Base-by-base conservation (phyloP, 1,140 invertebrate species). In the Microplitis demolitor region DNA sequence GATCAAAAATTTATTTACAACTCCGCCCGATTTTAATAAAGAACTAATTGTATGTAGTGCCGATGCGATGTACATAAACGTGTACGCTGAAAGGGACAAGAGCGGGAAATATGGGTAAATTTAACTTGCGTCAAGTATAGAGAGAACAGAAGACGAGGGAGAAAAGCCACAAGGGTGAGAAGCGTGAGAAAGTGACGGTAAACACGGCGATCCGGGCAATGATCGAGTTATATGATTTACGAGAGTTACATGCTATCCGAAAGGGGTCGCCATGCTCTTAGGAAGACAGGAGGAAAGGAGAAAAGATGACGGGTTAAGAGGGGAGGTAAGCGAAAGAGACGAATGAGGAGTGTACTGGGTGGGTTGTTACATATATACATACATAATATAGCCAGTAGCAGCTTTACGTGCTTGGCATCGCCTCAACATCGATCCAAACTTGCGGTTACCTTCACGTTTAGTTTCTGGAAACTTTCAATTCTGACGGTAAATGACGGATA, bases 401-500 rank as follows among this genome's bases (percentile, higher is more conserved):
- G 51, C 50, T 35, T 33, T 70, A 63, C 60, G 64, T 66, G 66
- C 60, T 53, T 56, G 56, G 35, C 64, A 34, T 51, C n/a, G 63
- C 35, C 45, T 60, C 71, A 8, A 60, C 64, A 72, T 72, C 71
- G 71, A 72, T 72, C 71, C 71, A 62, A 58, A 13, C 37, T 66
- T 50, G 71, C 16, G 71, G 71, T 72, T 67, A 67, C 5, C 45
- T 37, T 35, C 37, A 24, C 24, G 53, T 24, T 14, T 16, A 24
- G 53, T 56, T 56, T 31, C 31, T 69, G 53, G 31, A 37, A 68
- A 68, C 51, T 68, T 68, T 68, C 56, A 68, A 58, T 68, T 35
- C 33, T 56, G 35, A 66, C 53, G n/a, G 33, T 13, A 34, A 54
- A 11, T 11, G 53, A 58, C 33, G 14, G 24, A 16, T 37, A 45